A percentile compares a stretch with the other conserved stretches of the same genome.
phyloP scores from a whole-genome alignment of 2,113 vertebrate species.

The Dipodomys merriami region DNA sequence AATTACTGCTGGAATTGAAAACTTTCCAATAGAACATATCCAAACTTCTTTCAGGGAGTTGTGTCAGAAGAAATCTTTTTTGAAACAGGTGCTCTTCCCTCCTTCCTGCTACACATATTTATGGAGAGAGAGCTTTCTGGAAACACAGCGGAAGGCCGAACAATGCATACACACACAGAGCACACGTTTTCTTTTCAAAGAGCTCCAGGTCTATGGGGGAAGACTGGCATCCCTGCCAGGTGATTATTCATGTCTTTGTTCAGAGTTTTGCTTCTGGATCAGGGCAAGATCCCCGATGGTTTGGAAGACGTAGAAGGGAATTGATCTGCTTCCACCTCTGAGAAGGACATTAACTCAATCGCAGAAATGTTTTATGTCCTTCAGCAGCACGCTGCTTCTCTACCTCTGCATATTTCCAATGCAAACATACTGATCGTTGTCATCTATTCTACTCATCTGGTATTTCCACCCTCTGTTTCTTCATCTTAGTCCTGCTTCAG shows the following conservation, averaged over 20 bases:
- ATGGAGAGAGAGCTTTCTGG: background rate
- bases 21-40: conserved; percentile 20
- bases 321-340: background rate
- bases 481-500: background rate
- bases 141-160: background rate
- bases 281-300: background rate
- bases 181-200: background rate
- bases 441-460: background rate
- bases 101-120: background rate
- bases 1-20: background rate
- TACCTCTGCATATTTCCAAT: background rate
- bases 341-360: background rate
- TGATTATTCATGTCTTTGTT: conserved; percentile 16
- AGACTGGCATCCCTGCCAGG: background rate
- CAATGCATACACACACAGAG: conserved; percentile 26
- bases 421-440: background rate
- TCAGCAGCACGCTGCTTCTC: background rate
- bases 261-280: background rate
- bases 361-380: background rate
- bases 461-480: background rate
- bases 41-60: background rate
- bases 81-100: background rate
- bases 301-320: background rate
- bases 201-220: background rate
- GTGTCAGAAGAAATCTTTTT: background rate